These are phyloP conservation scores for Alosa alosa DNA, from an alignment of 2,113 vertebrate genomes.

Conservation along the genomic window DNA sequence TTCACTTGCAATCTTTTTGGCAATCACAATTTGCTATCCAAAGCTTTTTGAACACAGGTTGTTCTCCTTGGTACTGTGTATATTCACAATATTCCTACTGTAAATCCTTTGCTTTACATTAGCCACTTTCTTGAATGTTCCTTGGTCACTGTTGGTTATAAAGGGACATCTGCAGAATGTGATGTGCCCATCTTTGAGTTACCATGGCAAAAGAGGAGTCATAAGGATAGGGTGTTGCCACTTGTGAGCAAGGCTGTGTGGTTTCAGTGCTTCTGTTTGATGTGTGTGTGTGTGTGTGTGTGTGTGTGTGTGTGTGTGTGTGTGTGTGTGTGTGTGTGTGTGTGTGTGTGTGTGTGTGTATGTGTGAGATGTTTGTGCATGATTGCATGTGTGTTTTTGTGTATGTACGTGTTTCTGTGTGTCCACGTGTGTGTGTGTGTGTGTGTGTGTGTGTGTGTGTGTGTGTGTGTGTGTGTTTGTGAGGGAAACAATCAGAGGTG, in stretches of 20 bases:
- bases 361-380: too few species aligned
- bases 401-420: neutral
- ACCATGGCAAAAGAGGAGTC: neutral
- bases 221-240: neutral
- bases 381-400: neutral
- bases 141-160: neutral
- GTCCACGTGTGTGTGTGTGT: neutral
- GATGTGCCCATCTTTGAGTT: neutral
- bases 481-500: neutral
- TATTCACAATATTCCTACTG: neutral
- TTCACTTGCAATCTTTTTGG: neutral
- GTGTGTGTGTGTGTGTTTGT: neutral
- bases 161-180: neutral
- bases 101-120: neutral
- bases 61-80: neutral
- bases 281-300: neutral
- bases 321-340: neutral
- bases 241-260: neutral
- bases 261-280: neutral
- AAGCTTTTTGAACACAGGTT: neutral
- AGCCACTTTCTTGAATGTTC: neutral
- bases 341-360: slow-evolving; percentile 1
- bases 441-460: neutral
- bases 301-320: neutral
- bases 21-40: neutral